A percentile compares a stretch with the other conserved stretches of the same genome.
Evolutionary conservation across 2,888 invertebrate species (phyloP).

Genomic region (Perizoma flavofasciatum): DNA sequence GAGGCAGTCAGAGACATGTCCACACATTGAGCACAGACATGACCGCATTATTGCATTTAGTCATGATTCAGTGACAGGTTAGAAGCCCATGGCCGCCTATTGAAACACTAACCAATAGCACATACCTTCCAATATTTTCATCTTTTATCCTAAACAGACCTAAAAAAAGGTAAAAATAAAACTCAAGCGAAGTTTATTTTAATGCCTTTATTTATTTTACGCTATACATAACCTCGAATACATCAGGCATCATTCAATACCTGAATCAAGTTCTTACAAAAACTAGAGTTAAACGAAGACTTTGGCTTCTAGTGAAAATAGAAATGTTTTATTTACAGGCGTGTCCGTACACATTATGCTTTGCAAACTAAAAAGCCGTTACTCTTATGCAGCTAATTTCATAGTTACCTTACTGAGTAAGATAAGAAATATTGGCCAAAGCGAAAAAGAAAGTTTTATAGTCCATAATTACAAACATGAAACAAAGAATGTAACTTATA

Average conservation of each 20-base stretch:
- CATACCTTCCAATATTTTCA: too few relatives aligned
- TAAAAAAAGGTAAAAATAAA: slow-evolving; percentile 3
- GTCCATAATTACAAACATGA: slow-evolving; percentile 9
- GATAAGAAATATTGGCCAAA: slow-evolving; percentile 5
- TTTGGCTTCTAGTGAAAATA: slow-evolving; percentile 74
- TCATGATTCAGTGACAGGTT: too few relatives aligned
- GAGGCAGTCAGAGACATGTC: too few relatives aligned
- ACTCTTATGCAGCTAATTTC: slow-evolving; percentile 16
- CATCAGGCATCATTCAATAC: slow-evolving; percentile 49
- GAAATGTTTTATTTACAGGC: slow-evolving; percentile 51
- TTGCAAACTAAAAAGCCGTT: slow-evolving; percentile 24
- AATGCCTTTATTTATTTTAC: slow-evolving; percentile 61
- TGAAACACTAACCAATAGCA: too few relatives aligned
- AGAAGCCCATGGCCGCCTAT: neutral
- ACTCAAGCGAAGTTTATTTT: slow-evolving; percentile 41
- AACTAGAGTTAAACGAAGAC: slow-evolving; percentile 71
- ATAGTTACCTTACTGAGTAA: slow-evolving; percentile 14
- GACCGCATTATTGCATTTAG: too few relatives aligned
- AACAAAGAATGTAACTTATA: slow-evolving; percentile 32
- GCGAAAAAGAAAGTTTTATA: slow-evolving; percentile 7
- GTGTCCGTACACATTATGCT: slow-evolving; percentile 23
- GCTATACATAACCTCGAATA: slow-evolving; percentile 54
- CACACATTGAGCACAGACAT: too few relatives aligned
- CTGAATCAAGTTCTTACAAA: slow-evolving; percentile 57
- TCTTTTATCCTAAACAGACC: too few relatives aligned